Evolutionary conservation across 2,888 invertebrate species (phyloP).

Genomic region (Lithophane leautieri): DNA sequence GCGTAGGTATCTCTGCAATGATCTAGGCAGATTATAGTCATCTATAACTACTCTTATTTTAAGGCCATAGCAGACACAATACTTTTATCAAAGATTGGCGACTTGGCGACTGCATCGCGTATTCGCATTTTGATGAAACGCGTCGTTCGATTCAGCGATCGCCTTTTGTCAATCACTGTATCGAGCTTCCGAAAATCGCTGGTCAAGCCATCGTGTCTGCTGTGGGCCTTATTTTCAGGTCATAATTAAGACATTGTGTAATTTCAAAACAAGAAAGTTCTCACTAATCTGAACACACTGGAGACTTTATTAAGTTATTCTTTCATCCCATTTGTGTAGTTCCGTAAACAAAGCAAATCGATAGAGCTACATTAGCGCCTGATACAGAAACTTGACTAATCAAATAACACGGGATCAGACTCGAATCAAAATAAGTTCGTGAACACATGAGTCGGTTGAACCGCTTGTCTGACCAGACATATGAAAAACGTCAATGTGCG

Average conservation of each 20-base stretch:
- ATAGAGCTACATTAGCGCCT: constrained; percentile 51
- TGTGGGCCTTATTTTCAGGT: neutral
- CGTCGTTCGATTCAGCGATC: neutral
- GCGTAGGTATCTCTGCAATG: neutral
- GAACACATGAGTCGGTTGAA: neutral
- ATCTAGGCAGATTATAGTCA: neutral
- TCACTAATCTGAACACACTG: neutral
- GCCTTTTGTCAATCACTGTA: neutral
- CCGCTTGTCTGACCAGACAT: neutral
- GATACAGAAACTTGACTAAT: constrained; percentile 62
- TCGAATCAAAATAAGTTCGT: constrained; percentile 46
- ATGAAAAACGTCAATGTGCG: neutral
- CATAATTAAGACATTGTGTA: too few relatives aligned
- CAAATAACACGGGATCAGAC: constrained; percentile 51
- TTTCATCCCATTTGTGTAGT: constrained; percentile 46
- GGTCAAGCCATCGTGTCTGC: neutral
- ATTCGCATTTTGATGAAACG: too few relatives aligned
- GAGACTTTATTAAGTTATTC: constrained; percentile 38
- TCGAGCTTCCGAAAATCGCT: neutral
- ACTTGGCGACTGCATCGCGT: neutral
- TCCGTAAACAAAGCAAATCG: constrained; percentile 51
- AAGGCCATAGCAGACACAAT: too few relatives aligned
- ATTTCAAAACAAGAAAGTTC: neutral
- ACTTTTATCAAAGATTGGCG: neutral
- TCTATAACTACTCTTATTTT: neutral